A percentile compares a stretch with the other conserved stretches of the same genome.
Conservation (phyloP, 2,797 vertebrate genomes). For the Paguma larvata region DNA sequence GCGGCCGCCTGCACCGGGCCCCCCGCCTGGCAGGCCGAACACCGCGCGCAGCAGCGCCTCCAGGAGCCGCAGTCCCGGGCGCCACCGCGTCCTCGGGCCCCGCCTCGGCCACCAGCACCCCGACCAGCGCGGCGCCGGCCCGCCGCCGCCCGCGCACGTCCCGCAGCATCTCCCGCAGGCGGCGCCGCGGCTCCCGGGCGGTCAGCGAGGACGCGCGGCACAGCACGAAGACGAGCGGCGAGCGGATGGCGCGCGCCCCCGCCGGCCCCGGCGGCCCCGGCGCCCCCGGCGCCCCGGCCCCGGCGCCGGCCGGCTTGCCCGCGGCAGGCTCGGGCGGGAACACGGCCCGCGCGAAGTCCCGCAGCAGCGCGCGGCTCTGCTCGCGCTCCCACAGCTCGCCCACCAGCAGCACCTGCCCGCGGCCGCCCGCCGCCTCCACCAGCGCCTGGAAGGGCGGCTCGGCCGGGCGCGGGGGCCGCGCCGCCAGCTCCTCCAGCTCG, state of each 20-base stretch:
- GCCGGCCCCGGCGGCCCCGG: neutral
- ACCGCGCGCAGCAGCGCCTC: constrained; percentile 83
- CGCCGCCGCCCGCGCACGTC: constrained; percentile 84
- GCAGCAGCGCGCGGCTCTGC: constrained; percentile 83
- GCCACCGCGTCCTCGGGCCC: constrained; percentile 60
- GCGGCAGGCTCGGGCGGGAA: constrained; percentile 72
- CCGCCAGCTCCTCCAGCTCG: constrained; percentile 77
- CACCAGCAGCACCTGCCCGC: constrained; percentile 83
- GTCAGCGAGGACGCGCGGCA: constrained; percentile 79
- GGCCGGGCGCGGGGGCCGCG: constrained; percentile 71
- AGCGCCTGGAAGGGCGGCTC: constrained; percentile 82
- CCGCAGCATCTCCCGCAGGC: constrained; percentile 87
- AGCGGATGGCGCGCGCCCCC: constrained; percentile 59
- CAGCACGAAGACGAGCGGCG: constrained; percentile 85
- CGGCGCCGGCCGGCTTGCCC: neutral
- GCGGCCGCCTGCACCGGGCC: constrained; percentile 86
- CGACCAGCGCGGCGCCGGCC: constrained; percentile 78
- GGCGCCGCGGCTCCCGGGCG: constrained; percentile 71
- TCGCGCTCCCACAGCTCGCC: constrained; percentile 84
- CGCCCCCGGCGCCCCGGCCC: neutral
- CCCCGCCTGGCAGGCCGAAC: constrained; percentile 72
- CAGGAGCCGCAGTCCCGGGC: constrained; percentile 72
- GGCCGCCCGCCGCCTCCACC: constrained; percentile 84
- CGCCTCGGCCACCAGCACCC: constrained; percentile 77
- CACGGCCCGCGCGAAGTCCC: constrained; percentile 83